A percentile compares a stretch with the other conserved stretches of the same genome.
Conservation (phyloP, 2,888 invertebrate genomes). For the Sialis lutaria region DNA sequence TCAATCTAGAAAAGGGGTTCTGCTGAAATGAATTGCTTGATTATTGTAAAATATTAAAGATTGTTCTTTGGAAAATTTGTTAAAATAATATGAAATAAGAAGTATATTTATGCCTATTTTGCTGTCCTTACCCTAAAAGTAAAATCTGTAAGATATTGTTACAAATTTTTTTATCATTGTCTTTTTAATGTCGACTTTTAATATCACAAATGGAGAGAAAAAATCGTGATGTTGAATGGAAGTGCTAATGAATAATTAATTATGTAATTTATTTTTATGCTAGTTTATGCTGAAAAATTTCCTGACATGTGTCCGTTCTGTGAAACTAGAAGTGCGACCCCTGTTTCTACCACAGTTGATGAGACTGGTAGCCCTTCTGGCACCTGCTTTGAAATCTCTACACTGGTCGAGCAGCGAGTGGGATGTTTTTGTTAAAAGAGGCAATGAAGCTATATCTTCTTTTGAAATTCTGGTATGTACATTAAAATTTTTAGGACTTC, state of each 20-base stretch:
- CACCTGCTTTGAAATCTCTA: slow-evolving; percentile 62
- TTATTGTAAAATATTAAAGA: too few species aligned
- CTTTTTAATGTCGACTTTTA: too few species aligned
- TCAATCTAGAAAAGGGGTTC: neutral
- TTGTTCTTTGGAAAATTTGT: too few species aligned
- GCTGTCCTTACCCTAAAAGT: too few species aligned
- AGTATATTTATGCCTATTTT: too few species aligned
- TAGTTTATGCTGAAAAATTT: slow-evolving; percentile 67
- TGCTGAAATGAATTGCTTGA: neutral
- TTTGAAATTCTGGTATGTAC: slow-evolving; percentile 53
- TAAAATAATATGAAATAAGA: too few species aligned
- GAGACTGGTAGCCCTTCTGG: slow-evolving; percentile 61
- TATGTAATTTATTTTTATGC: slow-evolving; percentile 10
- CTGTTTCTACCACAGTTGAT: slow-evolving; percentile 77
- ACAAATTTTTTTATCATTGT: too few species aligned
- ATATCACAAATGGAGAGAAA: too few species aligned
- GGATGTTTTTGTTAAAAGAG: slow-evolving; percentile 56
- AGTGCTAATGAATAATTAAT: neutral
- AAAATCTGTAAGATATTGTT: too few species aligned
- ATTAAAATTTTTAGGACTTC: too few species aligned
- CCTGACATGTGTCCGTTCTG: slow-evolving; percentile 48
- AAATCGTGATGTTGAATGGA: too few species aligned
- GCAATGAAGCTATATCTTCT: slow-evolving; percentile 58
- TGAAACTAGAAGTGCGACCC: slow-evolving; percentile 78
- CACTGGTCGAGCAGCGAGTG: slow-evolving; percentile 81